Percentiles rank a stretch among this genome's conserved stretches.
Conservation (phyloP, 2,888 invertebrate genomes). For the Pycnomerus fuliginosus region DNA sequence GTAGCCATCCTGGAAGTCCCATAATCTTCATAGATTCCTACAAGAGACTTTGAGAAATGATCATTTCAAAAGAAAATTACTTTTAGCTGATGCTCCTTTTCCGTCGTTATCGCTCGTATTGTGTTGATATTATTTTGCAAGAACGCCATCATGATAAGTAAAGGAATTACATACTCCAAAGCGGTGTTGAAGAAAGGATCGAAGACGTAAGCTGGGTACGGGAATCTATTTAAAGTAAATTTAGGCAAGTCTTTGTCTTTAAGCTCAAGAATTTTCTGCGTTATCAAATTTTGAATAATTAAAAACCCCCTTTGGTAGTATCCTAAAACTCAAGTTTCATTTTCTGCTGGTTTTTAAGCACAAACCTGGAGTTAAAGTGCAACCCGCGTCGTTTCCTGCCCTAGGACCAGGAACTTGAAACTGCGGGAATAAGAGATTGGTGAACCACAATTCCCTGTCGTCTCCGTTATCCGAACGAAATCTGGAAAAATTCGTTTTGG, state of each 20-base stretch:
- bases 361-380: constrained; percentile 1
- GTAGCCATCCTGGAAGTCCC: no score
- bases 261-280: constrained; percentile 27
- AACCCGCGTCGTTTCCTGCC: constrained; percentile 7
- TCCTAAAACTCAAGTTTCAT: constrained; percentile 9
- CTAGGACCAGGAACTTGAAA: constrained; percentile 37
- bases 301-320: constrained; percentile 61
- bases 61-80: no score
- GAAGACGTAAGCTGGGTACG: constrained; percentile 65
- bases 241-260: background rate
- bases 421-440: constrained; percentile 57
- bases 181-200: constrained; percentile 62
- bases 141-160: constrained; percentile 72
- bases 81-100: constrained; percentile 65
- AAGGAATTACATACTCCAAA: constrained; percentile 64
- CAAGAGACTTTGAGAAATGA: background rate
- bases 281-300: constrained; percentile 57
- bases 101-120: constrained; percentile 63
- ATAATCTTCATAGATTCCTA: no score
- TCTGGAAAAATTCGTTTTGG: background rate
- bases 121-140: constrained; percentile 66
- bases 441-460: constrained; percentile 58
- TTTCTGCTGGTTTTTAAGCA: background rate
- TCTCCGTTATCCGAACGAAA: constrained; percentile 6
- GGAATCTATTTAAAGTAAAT: constrained; percentile 59